Evolutionary conservation across 2,113 vertebrate species (phyloP), one percentile per base, ranked within the genome.

Genomic region (Rhinoderma darwinii): DNA sequence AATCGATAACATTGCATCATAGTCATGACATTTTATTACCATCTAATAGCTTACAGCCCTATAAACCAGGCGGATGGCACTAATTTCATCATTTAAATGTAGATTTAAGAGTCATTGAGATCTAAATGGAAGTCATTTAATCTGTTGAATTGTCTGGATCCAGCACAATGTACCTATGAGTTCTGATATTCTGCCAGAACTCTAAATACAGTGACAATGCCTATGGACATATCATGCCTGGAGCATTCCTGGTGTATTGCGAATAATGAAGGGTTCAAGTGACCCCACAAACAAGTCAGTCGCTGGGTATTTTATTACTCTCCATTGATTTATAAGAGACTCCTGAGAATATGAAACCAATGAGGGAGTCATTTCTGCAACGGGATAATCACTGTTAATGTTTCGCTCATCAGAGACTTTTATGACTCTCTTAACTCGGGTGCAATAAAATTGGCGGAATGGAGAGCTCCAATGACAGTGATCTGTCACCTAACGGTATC

Each of bases 31-130:
- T 56, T 87, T 87, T 87, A 87, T 87, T 81, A 56, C 32, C 79
- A 44, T 73, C 11, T 87, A 82, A 87, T 54, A 30, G 68, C 78
- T 82, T 75, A 73, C 68, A 27, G 50, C 35, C 32, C 66, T 74
- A 87, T 74, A 87, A 74, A 75, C 9, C 66, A 82, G 30, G 86
- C 37, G 41, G 59, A 82, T 44, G 61, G 39, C 68, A 63, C 78
- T 82, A 82, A 82, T 87, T 75, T 82, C 50, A 73, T 75, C 75
- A 70, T 86, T 79, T 78, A 86, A 77, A 85, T 85, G 84, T 77
- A 77, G 84, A 85, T 85, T 86, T 86, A 79, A 79, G 59, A 70
- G 75, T 66, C 44, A 86, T 79, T 86, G 75, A 86, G 50, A 47
- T 20, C 61, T 79, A 86, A 79, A 79, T 79, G 76, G 75, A 44